phyloP scores from a whole-genome alignment of 2,888 invertebrate species.

The Drosophila paramelanica region DNA sequence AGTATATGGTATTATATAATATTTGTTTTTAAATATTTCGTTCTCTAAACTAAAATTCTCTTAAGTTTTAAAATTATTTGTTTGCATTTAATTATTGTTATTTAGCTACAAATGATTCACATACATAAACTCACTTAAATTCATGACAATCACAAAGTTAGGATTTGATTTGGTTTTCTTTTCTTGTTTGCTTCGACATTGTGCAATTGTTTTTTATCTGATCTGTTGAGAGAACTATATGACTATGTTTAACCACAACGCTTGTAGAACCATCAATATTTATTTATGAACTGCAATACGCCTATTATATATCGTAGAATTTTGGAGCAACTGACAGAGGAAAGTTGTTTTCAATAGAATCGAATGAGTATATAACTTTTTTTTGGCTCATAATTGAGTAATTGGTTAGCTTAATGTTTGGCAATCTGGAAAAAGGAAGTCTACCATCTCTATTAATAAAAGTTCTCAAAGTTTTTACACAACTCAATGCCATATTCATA shows the following conservation, averaged over 20 bases:
- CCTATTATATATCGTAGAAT: constrained; percentile 1
- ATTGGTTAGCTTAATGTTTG: not conserved
- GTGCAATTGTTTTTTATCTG: constrained; percentile 23
- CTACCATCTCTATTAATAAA: constrained; percentile 55
- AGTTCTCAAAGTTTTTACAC: constrained; percentile 16
- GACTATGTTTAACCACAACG: constrained; percentile 65
- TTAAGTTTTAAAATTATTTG: constrained; percentile 19
- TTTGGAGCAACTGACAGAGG: constrained; percentile 20
- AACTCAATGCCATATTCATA: constrained; percentile 21
- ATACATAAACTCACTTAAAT: constrained; percentile 66
- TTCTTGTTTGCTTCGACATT: constrained; percentile 5
- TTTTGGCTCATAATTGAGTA: constrained; percentile 3
- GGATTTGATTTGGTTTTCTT: constrained; percentile 65
- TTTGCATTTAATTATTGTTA: constrained; percentile 46
- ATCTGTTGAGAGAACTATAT: constrained; percentile 37
- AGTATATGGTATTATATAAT: constrained; percentile 15
- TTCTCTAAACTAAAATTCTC: constrained; percentile 53
- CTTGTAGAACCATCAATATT: constrained; percentile 45
- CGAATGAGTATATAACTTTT: constrained; percentile 2
- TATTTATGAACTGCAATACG: constrained; percentile 21
- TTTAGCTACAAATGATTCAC: constrained; percentile 50
- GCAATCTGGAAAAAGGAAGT: constrained; percentile 28
- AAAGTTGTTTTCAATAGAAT: constrained; percentile 4
- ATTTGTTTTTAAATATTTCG: constrained; percentile 47
- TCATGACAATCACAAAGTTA: constrained; percentile 77